Evolutionary conservation across 2,797 vertebrate species (phyloP), one percentile per base, ranked within the genome.

Genomic region (Pterois miles): DNA sequence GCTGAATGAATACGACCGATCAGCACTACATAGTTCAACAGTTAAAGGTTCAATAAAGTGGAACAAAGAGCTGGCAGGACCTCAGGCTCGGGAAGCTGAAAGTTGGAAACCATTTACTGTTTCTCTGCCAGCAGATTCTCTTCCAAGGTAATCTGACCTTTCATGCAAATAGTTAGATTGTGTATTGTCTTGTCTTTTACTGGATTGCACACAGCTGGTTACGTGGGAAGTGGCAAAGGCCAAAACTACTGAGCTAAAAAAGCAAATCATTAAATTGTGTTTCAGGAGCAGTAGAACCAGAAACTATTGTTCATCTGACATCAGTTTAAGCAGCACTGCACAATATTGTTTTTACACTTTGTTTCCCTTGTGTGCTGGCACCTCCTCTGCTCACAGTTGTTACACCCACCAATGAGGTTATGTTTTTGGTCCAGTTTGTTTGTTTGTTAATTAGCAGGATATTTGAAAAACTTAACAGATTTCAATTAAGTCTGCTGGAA

Each of bases 11-110:
- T 31, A 40, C 75, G 75, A 67, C 50, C 8, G n/a, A 78, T 0
- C 50, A 58, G 56, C 6, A 0, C 25, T 1, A n/a, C 63, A 29
- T 2, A 69, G 76, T 58, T 78, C 57, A 33, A 57, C 14, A 62
- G 68, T 77, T 68, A 77, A 74, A 75, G 38, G 43, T 73, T 85
- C 67, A 65, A 1, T 65, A 33, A 57, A 56, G 77, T 4, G 4
- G 63, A 83, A 81, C 64, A 59, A 75, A 72, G 77, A 36, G 20
- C 81, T 65, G 77, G 62, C 69, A 62, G 59, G 62, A 74, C 22
- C 29, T 54, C 3, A 3, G 58, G 53, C 58, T 48, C n/a, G 6
- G 64, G 64, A 63, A 71, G 67, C 53, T n/a, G 36, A 6, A 6
- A 22, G 38, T 20, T 72, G 75, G 81, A 81, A n/a, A 52, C 22